A percentile compares a stretch with the other conserved stretches of the same genome.
phyloP scores from a whole-genome alignment of 2,113 vertebrate species.

The Triplophysa siluroides region DNA sequence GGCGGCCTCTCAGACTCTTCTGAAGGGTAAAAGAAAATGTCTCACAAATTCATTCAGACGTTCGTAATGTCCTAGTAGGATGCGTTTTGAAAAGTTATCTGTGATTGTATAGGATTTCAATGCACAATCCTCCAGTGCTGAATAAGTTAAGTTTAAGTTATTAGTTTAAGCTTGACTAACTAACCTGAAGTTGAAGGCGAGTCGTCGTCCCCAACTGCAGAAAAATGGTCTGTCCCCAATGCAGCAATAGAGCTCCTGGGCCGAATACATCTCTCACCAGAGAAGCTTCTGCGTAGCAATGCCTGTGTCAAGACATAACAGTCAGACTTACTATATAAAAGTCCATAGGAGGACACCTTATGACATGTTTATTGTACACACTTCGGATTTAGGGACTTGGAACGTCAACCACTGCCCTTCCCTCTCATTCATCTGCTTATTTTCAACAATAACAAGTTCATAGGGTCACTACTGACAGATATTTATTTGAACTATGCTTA shows the following conservation, averaged over 20 bases:
- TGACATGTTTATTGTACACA: too few relatives aligned
- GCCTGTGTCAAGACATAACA: constrained; percentile 65
- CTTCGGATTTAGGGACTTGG: too few relatives aligned
- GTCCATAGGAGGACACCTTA: not conserved
- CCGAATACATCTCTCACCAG: constrained; percentile 81
- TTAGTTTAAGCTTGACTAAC: not conserved
- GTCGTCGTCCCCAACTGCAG: constrained; percentile 64
- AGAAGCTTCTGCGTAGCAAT: constrained; percentile 81
- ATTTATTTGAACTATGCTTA: too few relatives aligned
- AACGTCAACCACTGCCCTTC: too few relatives aligned
- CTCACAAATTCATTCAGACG: constrained; percentile 33
- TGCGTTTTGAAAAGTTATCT: too few relatives aligned
- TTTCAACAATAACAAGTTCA: too few relatives aligned
- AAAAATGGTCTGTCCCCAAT: constrained; percentile 74
- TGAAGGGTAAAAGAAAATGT: constrained; percentile 43
- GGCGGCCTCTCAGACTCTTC: constrained; percentile 72
- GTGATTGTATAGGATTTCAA: not conserved
- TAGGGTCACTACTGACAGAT: too few relatives aligned
- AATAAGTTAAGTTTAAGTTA: not conserved
- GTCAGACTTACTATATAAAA: not conserved
- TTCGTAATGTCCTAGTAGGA: not conserved
- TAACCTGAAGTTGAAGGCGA: constrained; percentile 71
- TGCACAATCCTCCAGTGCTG: not conserved
- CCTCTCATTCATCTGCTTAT: too few relatives aligned
- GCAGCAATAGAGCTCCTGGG: constrained; percentile 78